A percentile compares a stretch with the other conserved stretches of the same genome.
Conservation (phyloP, 1,140 invertebrate genomes). For the Coenobita brevimanus region DNA sequence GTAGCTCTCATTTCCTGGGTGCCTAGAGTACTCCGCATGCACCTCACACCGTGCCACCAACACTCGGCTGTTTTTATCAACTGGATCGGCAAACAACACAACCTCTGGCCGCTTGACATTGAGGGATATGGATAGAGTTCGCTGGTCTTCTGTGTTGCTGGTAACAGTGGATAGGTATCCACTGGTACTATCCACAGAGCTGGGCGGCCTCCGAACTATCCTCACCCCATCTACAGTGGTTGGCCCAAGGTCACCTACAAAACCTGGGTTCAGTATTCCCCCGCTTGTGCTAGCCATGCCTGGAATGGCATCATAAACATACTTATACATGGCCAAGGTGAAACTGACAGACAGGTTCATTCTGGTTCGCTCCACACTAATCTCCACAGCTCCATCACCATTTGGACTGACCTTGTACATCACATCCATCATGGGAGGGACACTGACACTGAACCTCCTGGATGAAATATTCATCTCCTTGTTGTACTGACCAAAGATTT, state of each 20-base stretch:
- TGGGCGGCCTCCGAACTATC: slow-evolving; percentile 70
- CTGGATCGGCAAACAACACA: slow-evolving; percentile 83
- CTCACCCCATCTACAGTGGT: slow-evolving; percentile 60
- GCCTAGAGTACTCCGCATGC: slow-evolving; percentile 75
- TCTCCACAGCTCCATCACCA: slow-evolving; percentile 64
- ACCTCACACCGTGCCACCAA: slow-evolving; percentile 84
- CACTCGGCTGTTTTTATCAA: slow-evolving; percentile 81
- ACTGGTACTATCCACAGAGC: slow-evolving; percentile 77
- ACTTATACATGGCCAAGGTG: slow-evolving; percentile 59
- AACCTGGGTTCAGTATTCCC: slow-evolving; percentile 66
- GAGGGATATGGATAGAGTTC: slow-evolving; percentile 80
- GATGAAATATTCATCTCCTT: slow-evolving; percentile 30
- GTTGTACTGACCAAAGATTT: slow-evolving; percentile 71
- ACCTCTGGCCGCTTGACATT: slow-evolving; percentile 85
- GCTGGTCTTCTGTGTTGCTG: slow-evolving; percentile 55
- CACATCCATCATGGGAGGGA: slow-evolving; percentile 63
- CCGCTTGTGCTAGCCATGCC: slow-evolving; percentile 48
- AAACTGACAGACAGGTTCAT: slow-evolving; percentile 60
- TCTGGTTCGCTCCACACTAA: slow-evolving; percentile 66
- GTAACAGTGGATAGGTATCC: slow-evolving; percentile 77
- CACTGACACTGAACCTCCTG: slow-evolving; percentile 61
- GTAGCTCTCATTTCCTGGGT: slow-evolving; percentile 66
- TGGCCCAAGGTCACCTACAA: slow-evolving; percentile 62
- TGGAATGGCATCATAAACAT: slow-evolving; percentile 68
- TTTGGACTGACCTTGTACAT: slow-evolving; percentile 64